A percentile compares a stretch with the other conserved stretches of the same genome.
Evolutionary conservation across 2,113 vertebrate species (phyloP).

Genomic region (Etheostoma spectabile): DNA sequence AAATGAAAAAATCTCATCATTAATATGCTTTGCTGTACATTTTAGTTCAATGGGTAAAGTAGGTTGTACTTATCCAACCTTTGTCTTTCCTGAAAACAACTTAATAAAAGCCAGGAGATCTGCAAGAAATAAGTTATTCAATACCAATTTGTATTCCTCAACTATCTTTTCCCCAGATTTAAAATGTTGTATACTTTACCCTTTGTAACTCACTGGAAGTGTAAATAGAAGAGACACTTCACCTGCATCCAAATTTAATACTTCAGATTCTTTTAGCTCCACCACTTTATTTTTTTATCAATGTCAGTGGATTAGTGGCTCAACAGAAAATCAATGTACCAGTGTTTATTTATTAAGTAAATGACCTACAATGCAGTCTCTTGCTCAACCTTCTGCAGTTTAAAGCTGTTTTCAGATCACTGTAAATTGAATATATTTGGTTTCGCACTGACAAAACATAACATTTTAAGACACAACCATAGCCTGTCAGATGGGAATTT

Average conservation of each 20-base stretch:
- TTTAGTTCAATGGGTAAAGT: background rate
- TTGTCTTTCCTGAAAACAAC: background rate
- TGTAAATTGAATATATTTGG: background rate
- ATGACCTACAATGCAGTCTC: too few relatives aligned
- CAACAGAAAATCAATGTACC: background rate
- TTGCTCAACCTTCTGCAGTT: too few relatives aligned
- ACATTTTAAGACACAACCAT: too few relatives aligned
- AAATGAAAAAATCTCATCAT: background rate
- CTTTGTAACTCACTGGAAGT: background rate
- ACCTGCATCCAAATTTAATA: background rate
- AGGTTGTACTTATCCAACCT: background rate
- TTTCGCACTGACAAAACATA: too few relatives aligned
- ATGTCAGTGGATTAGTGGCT: background rate
- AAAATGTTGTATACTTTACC: background rate
- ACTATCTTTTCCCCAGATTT: background rate
- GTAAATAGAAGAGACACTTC: background rate
- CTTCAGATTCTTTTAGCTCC: background rate
- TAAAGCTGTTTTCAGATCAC: background rate
- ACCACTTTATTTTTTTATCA: background rate
- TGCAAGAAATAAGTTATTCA: too few relatives aligned
- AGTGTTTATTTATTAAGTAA: too few relatives aligned
- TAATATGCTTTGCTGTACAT: background rate
- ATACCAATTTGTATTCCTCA: background rate
- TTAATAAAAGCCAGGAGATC: too few relatives aligned
- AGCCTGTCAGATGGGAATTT: too few relatives aligned